Base-by-base conservation (phyloP, 2,888 invertebrate species). In the Spatulosminthurus flaviceps region DNA sequence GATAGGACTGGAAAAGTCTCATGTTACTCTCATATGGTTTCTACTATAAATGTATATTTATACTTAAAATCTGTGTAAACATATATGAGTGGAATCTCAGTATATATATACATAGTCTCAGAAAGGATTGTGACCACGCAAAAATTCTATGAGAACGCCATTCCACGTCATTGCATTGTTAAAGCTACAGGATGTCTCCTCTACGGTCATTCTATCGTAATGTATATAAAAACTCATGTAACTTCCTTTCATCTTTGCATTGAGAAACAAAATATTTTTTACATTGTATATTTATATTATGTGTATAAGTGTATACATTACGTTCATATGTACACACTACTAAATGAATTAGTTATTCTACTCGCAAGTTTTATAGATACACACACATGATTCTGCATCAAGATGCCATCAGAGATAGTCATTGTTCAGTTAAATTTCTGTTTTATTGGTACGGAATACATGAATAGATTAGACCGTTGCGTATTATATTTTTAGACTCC, bases 121-220 rank as follows among this genome's bases (percentile, higher is more conserved):
- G 51, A n/a, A 16, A 51, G 51, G 7, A 51, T 51, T 51, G 51
- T n/a, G n/a, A 51, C 16, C 51, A 51, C 51, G 51, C 34, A 51
- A 51, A 51, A 51, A 51, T 51, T 5, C 16, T 51, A 51, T 51
- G 51, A 51, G 51, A 51, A 51, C 51, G 51, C 51, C 2, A 51
- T 51, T 51, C n/a, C 51, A 51, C 51, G 29, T 29, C 69, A 69
- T 69, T n/a, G 16, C 13, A 42, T 72, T 72, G 72, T 72, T 72
- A 42, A 51, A 26, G 51, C 72, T 43, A 51, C 72, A 72, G 72
- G 72, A 72, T 72, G 51, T 43, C 43, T 72, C 72, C 43, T 72
- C 22, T 22, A 51, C 22, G 72, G 43, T 41, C 72, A 43, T 51
- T 51, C 51, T 51, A 19, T 51, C 51, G 51, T 51, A 19, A 16